Percentiles rank a stretch among this genome's conserved stretches.
phyloP scores from a whole-genome alignment of 1,140 invertebrate genomes.

The Scylla paramamosain region DNA sequence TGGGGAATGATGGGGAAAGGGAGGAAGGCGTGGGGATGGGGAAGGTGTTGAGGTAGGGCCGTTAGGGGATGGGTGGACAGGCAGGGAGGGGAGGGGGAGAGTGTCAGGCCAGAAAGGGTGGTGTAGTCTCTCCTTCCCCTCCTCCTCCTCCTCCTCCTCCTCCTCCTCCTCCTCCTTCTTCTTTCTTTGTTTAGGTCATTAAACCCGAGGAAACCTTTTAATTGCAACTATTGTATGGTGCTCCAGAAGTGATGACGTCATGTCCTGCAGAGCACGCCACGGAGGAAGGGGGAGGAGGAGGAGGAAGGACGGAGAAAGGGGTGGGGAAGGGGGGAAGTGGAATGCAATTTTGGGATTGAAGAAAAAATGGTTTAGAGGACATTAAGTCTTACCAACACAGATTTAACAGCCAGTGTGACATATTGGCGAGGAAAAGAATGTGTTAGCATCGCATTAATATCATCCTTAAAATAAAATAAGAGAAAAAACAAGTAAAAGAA shows the following conservation, averaged over 20 bases:
- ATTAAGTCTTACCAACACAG: too few relatives aligned
- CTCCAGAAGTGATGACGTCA: constrained; percentile 2
- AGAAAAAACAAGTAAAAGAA: background rate
- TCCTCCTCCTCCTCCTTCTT: background rate
- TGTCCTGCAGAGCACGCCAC: background rate
- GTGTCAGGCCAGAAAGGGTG: background rate
- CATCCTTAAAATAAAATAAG: too few relatives aligned
- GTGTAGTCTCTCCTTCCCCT: background rate
- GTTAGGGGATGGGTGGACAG: background rate
- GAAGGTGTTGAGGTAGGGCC: background rate
- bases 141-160: background rate
- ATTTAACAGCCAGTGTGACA: too few relatives aligned
- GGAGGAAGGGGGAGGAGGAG: background rate
- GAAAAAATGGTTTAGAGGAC: background rate
- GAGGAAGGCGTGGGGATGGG: background rate
- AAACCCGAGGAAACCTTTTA: constrained; percentile 14
- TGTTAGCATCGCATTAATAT: too few relatives aligned
- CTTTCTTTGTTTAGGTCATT: constrained; percentile 31
- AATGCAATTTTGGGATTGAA: background rate
- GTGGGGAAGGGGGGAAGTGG: background rate
- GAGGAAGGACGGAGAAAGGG: background rate
- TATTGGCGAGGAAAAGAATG: too few relatives aligned
- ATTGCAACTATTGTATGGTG: constrained; percentile 45
- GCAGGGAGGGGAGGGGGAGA: background rate
- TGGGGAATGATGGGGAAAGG: background rate